These are phyloP conservation scores for Cheilosia impressa DNA, from an alignment of 2,888 invertebrate genomes.

Conservation along the genomic window DNA sequence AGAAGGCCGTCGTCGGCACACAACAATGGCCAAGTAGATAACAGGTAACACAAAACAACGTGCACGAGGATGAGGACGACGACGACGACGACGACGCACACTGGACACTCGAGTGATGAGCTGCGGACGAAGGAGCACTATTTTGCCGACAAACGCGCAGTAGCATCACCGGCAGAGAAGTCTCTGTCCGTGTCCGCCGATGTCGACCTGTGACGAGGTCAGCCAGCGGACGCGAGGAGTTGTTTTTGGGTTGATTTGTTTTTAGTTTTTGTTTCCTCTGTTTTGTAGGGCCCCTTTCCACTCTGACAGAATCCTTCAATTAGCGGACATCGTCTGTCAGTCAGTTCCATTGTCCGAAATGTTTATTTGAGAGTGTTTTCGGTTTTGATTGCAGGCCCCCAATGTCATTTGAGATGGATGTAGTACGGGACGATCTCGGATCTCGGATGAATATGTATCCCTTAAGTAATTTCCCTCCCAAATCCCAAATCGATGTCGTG, in stretches of 20 bases:
- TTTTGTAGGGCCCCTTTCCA: slow-evolving; percentile 57
- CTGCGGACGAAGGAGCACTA: slow-evolving; percentile 38
- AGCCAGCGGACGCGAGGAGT: slow-evolving; percentile 27
- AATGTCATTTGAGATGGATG: slow-evolving; percentile 68
- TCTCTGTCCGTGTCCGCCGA: slow-evolving; percentile 13
- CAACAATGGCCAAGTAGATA: slow-evolving; percentile 72
- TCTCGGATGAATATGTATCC: slow-evolving; percentile 61
- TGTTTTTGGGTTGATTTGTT: slow-evolving; percentile 27
- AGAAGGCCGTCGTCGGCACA: slow-evolving; percentile 68
- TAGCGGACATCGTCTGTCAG: slow-evolving; percentile 74
- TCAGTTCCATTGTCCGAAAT: slow-evolving; percentile 72
- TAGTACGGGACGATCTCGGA: slow-evolving; percentile 7
- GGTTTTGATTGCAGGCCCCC: slow-evolving; percentile 46
- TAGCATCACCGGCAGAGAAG: slow-evolving; percentile 49
- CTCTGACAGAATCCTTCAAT: slow-evolving; percentile 75
- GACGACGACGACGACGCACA: slow-evolving; percentile 43
- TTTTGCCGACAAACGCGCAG: slow-evolving; percentile 70
- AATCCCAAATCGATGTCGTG: slow-evolving; percentile 63
- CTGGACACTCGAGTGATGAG: slow-evolving; percentile 65
- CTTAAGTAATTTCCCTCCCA: slow-evolving; percentile 65
- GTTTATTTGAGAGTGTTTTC: slow-evolving; percentile 73
- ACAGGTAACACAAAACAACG: slow-evolving; percentile 67
- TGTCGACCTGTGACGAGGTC: slow-evolving; percentile 72
- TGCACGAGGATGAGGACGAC: slow-evolving; percentile 25
- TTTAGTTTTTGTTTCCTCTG: background rate